Conservation (phyloP, 2,888 invertebrate genomes). For the Linyphia triangularis region DNA sequence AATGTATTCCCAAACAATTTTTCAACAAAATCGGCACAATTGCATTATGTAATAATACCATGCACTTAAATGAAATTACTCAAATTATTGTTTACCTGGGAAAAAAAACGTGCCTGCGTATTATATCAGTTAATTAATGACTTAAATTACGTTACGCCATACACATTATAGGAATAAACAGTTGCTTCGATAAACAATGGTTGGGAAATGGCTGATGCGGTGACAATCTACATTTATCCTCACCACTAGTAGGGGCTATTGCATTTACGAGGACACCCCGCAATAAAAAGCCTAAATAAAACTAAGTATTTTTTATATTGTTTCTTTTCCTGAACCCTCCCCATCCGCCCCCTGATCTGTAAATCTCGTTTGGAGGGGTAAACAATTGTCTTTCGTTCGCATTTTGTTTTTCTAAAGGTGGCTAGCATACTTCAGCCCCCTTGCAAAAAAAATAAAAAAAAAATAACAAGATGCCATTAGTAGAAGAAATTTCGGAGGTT, state of each 20-base stretch:
- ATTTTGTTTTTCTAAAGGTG: conserved; percentile 12
- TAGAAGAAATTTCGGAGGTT: neutral
- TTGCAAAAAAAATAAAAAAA: neutral
- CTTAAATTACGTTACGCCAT: too few species aligned
- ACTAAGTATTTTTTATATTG: neutral
- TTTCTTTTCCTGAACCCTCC: neutral
- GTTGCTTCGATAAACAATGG: too few species aligned
- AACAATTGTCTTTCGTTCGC: conserved; percentile 52
- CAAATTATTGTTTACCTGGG: too few species aligned
- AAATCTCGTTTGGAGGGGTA: conserved; percentile 55
- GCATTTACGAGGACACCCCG: conserved; percentile 31
- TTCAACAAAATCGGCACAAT: too few species aligned
- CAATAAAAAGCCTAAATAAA: neutral
- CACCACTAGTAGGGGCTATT: conserved; percentile 27
- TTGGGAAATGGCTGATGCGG: conserved; percentile 39
- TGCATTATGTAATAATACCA: too few species aligned
- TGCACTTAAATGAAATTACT: too few species aligned
- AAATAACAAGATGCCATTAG: neutral
- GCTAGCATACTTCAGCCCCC: conserved; percentile 16
- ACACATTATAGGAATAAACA: too few species aligned
- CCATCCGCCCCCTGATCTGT: conserved; percentile 26
- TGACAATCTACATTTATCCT: conserved; percentile 34
- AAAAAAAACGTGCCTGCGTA: too few species aligned
- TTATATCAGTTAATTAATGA: too few species aligned
- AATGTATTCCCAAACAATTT: too few species aligned